Percentiles rank a stretch among this genome's conserved stretches.
These are phyloP conservation scores for Eupithecia tripunctaria DNA, from an alignment of 2,888 invertebrate genomes.

Conservation along the genomic window DNA sequence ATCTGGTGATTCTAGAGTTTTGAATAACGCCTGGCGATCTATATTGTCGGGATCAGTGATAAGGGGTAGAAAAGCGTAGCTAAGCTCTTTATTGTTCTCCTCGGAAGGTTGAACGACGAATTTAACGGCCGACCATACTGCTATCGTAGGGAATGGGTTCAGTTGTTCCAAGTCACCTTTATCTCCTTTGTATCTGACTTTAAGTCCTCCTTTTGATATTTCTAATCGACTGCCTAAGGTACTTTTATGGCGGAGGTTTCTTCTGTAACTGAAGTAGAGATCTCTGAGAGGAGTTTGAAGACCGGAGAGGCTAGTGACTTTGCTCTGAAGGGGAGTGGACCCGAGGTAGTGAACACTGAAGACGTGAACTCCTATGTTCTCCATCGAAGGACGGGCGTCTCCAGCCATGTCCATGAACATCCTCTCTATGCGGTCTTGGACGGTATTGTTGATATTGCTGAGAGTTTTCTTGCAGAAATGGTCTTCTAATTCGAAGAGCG, in stretches of 20 bases:
- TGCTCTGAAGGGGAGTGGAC: slow-evolving; percentile 90
- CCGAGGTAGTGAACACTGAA: slow-evolving; percentile 93
- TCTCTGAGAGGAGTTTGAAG: slow-evolving; percentile 92
- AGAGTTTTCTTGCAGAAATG: slow-evolving; percentile 73
- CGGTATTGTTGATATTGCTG: slow-evolving; percentile 85
- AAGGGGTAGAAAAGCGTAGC: slow-evolving; percentile 92
- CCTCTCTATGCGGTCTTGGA: slow-evolving; percentile 93
- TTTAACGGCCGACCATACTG: slow-evolving; percentile 96
- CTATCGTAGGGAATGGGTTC: slow-evolving; percentile 95
- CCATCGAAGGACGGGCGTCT: slow-evolving; percentile 76
- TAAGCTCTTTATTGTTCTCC: slow-evolving; percentile 80
- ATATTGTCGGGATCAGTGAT: slow-evolving; percentile 92
- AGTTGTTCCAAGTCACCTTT: slow-evolving; percentile 86
- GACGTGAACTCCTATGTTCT: slow-evolving; percentile 83
- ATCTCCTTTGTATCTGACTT: slow-evolving; percentile 87
- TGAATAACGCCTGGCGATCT: slow-evolving; percentile 89
- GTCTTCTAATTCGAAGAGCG: slow-evolving; percentile 74
- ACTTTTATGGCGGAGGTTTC: slow-evolving; percentile 80
- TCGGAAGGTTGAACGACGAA: slow-evolving; percentile 88
- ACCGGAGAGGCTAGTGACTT: slow-evolving; percentile 92
- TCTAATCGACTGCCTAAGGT: slow-evolving; percentile 85
- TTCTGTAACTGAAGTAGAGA: slow-evolving; percentile 87
- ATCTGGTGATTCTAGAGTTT: slow-evolving; percentile 80
- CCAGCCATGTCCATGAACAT: slow-evolving; percentile 91
- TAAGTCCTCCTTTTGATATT: slow-evolving; percentile 88